Evolutionary conservation across 2,113 vertebrate species (phyloP), one percentile per base, ranked within the genome.

Genomic region (Onychostoma macrolepis): DNA sequence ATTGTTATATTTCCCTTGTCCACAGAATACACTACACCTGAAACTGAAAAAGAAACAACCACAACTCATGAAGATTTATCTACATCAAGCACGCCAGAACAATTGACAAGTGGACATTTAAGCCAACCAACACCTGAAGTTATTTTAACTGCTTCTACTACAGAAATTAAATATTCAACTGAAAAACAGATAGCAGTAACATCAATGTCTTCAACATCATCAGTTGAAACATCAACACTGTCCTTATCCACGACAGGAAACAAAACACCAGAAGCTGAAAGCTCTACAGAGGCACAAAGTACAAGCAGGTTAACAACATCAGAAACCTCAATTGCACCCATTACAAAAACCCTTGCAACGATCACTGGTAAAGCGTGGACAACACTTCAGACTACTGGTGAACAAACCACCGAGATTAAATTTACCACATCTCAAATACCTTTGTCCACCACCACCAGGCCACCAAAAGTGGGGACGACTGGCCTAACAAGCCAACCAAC

Each of bases 301-400:
- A 50, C 28, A 80, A 71, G 41, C 4, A 30, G 8, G 61, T 12
- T 26, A 33, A 74, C 19, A 76, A 48, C 72, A 56, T 6, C 38
- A 69, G 45, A 43, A 83, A 83, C 83, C 33, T 50, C 67, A 67
- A 87, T 85, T 72, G 80, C 79, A 28, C 79, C 72, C n/a, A 84
- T 88, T 33, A 87, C 89, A 85, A 85, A 72, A 50, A 86, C 79
- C 38, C 53, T 58, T 12, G 75, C 36, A 33, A 69, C 28, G 0
- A 43, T 78, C 2, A 83, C 83, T 67, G 84, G 61, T 19, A 33
- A 71, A 30, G 36, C 15, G 10, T 11, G 15, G 10, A 85, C 81
- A 69, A 65, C 65, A 30, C 0, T 0, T 19, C 17, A 67, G n/a
- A 82, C n/a, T 6, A 82, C 61, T 45, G 41, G 2, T 45, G 38